Evolutionary conservation across 2,888 invertebrate genomes (phyloP), one percentile per base, ranked within the genome.

Genomic region (Gari tellinella): DNA sequence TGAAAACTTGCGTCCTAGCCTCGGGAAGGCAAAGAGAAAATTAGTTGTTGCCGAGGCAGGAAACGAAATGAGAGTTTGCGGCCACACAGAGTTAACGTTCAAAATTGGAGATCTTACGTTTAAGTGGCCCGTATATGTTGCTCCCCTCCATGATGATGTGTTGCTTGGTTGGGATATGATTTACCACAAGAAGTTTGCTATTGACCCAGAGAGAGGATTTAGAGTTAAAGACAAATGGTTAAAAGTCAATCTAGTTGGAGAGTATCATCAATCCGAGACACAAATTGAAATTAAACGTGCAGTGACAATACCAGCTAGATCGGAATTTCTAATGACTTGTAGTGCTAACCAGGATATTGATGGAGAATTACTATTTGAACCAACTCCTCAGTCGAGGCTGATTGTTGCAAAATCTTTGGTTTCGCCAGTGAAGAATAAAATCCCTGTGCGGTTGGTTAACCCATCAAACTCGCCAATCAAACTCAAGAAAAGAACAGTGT

Each of bases 71-170:
- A 63, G 38, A 5, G 55, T 43, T 1, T 26, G 23, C 19, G 66
- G 69, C 2, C n/a, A 45, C 14, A 48, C 61, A 0, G 41, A 21
- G 7, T 5, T 73, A 8, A 38, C 8, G 8, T 10, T 67, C 19
- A 15, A 45, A 17, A 66, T 72, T 23, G 66, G 62, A n/a, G 19
- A 51, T 12, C 14, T 55, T 14, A 51, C 37, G 4, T 61, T 61
- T 57, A 45, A 37, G 1, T 66, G 63, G 64, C 31, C 41, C n/a
- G 62, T 75, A 31, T 58, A 63, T 63, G 63, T 70, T 1, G 75
- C 70, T 1, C 75, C 70, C 2, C 63, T 64, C 2, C 17, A 48
- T 5, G 67, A 76, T 46, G 46, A 58, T 3, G 14, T 76, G 25
- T 23, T 72, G 14, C 51, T 76, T 0, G 72, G 63, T 14, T 60